Base-by-base conservation (phyloP, 2,888 invertebrate species). In the Lasioglossum morio region DNA sequence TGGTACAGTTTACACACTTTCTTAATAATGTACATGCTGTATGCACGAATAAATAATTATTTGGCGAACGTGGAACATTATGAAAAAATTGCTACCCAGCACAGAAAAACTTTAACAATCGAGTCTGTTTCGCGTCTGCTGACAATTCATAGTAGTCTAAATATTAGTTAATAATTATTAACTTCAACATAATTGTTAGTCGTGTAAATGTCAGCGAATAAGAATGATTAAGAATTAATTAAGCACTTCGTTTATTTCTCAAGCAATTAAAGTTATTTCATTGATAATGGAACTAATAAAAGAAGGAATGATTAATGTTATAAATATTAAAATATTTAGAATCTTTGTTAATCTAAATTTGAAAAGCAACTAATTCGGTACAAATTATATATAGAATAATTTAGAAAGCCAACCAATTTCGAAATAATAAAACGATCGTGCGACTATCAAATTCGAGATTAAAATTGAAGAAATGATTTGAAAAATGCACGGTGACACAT, bases 1-100 rank as follows among this genome's bases (percentile, higher is more conserved):
- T 93, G 93, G 92, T 93, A 93, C 90, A 92, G 84, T 87, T 91
- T 88, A 87, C 89, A 87, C 70, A 75, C 73, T 80, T 76, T 60
- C 76, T 72, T 84, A 76, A 34, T 79, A 70, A 79, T 77, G 46
- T 72, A 79, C 78, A 73, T 77, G 75, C 19, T 34, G 3, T 79
- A 72, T 40, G 74, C 69, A 76, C 60, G 75, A 77, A 80, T 82
- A 82, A 89, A 89, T 77, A 76, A 83, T 72, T 27, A 53, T 30
- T 27, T 16, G 34, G 19, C n/a, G 23, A 72, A 78, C 23, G 34
- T 82, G 72, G n/a, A 75, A 82, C 37, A 48, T 30, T 66, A 30
- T n/a, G n/a, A 63, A 84, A 76, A 78, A 14, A 16, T 34, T 34
- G 14, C 14, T 19, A 63, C 75, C 34, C 66, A n/a, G 53, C 14